phyloP scores from a whole-genome alignment of 2,113 vertebrate species.

The Irena cyanogastra region DNA sequence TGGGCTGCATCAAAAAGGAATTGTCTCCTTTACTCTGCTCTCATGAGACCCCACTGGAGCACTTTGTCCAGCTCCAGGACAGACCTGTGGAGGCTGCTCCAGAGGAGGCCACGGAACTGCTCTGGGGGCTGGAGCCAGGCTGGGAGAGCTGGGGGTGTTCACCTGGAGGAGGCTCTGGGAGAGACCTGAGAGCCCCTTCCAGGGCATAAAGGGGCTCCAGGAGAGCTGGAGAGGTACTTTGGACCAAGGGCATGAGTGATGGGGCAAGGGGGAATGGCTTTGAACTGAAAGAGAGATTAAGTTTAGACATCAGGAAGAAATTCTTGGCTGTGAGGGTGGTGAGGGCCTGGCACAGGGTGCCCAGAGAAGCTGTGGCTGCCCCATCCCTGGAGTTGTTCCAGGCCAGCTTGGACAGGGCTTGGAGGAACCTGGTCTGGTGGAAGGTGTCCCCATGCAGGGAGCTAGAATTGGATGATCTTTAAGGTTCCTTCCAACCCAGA shows the following conservation, averaged over 20 bases:
- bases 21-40: background rate
- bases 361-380: background rate
- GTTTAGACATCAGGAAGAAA: background rate
- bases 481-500: background rate
- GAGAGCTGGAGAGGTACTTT: background rate
- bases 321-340: background rate
- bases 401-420: background rate
- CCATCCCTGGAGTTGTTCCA: background rate
- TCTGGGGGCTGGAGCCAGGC: background rate
- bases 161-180: background rate
- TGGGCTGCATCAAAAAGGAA: background rate
- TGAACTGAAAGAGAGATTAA: background rate
- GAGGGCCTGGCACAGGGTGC: background rate
- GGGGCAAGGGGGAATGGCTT: background rate
- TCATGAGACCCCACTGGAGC: background rate
- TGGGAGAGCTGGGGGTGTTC: background rate
- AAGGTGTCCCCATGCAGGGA: background rate
- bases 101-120: no score
- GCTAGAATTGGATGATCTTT: background rate
- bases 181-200: background rate
- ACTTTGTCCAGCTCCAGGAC: background rate
- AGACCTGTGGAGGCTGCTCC: background rate
- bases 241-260: background rate
- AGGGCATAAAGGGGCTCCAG: background rate
- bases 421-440: background rate